These are phyloP conservation scores for Thripadectes ignobilis DNA, from an alignment of 2,797 vertebrate genomes.

Conservation along the genomic window DNA sequence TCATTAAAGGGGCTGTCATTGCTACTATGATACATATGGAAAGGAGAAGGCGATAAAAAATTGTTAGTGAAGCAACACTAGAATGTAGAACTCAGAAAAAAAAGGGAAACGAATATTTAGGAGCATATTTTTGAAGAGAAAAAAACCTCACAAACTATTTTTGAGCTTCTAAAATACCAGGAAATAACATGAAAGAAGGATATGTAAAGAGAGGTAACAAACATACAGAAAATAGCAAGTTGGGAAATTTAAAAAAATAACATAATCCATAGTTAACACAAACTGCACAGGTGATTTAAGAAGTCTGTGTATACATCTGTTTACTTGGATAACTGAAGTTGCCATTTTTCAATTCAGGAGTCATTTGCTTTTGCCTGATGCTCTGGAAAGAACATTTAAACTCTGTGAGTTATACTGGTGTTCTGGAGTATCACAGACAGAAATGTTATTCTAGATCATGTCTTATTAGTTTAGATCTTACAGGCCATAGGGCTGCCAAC, in stretches of 20 bases:
- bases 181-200: not conserved
- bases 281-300: not conserved
- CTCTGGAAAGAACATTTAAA: not conserved
- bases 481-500: not conserved
- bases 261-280: not conserved
- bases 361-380: not conserved
- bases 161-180: not conserved
- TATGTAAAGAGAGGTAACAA: not conserved
- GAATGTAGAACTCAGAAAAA: not conserved
- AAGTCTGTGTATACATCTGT: not conserved
- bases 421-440: constrained; percentile 2
- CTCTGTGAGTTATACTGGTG: not conserved
- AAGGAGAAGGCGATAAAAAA: not conserved
- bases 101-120: not conserved
- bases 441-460: constrained; percentile 13
- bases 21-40: not conserved
- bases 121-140: not conserved
- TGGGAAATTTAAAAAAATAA: not conserved
- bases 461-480: constrained; percentile 41
- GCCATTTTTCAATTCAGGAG: not conserved
- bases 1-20: constrained; percentile 4
- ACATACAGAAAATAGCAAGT: not conserved
- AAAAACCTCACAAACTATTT: not conserved
- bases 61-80: not conserved
- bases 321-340: not conserved